Evolutionary conservation across 2,797 vertebrate genomes (phyloP), one percentile per base, ranked within the genome.

Genomic region (Notoglanidium macrostoma): DNA sequence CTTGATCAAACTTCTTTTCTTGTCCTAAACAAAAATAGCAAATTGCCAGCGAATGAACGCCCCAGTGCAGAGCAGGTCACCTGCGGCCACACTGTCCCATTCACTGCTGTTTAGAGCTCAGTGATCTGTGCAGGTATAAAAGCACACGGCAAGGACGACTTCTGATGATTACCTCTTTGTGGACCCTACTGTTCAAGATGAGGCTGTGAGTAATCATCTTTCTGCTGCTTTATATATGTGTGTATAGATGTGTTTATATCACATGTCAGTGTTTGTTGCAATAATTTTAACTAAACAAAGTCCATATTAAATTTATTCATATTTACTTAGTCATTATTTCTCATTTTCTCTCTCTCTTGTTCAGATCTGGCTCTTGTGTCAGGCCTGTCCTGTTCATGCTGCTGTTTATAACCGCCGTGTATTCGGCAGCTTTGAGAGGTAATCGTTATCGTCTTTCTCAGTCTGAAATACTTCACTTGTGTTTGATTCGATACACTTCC

Each of bases 401-500:
- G 85, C 78, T 84, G 0, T 87, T 93, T 86, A 80, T 89, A 81
- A 89, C 90, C 51, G 83, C 86, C 51, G 93, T 91, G 57, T 59
- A 76, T 76, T 87, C 93, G 80, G 90, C 91, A 44, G 90, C 92
- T 79, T 29, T 93, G 61, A 93, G 89, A 94, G 94, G 95, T 96
- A 92, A 90, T 17, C 5, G 3, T 74, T 49, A 70, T 63, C 12
- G 0, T 67, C 23, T 70, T n/a, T 44, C 35, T 85, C 77, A 3
- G 1, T n/a, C 9, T 57, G 32, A 29, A 57, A 14, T 40, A 14
- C 49, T 57, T 0, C 0, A 59, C 12, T 54, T 87, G 11, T 73
- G 19, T 49, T 72, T 40, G 9, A 46, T 80, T 72, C 12, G 49
- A 15, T 80, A 40, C 26, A 55, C n/a, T 72, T 67, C 49, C 54